Percentiles rank a stretch among this genome's conserved stretches.
phyloP scores from a whole-genome alignment of 2,888 invertebrate genomes.

The Nebria salina region DNA sequence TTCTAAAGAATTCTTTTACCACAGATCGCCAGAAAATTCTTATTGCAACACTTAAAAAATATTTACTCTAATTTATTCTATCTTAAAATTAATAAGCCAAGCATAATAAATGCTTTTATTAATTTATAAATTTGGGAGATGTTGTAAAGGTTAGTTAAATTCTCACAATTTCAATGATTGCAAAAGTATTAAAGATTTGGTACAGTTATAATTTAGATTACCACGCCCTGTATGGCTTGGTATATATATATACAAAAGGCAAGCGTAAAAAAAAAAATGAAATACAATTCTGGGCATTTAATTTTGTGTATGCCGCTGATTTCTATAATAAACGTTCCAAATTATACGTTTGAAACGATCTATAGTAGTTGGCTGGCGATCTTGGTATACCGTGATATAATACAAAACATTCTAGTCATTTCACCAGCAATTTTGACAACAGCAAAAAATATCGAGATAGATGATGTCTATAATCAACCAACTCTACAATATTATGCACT shows the following conservation, averaged over 20 bases:
- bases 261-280: conserved; percentile 9
- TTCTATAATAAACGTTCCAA: conserved; percentile 47
- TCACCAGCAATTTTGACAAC: conserved; percentile 26
- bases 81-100: no score
- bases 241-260: conserved; percentile 6
- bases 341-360: conserved; percentile 41
- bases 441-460: conserved; percentile 3
- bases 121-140: no score
- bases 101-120: no score
- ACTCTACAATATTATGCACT: not conserved
- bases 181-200: not conserved
- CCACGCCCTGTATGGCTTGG: not conserved
- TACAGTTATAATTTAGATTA: not conserved
- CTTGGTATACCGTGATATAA: conserved; percentile 33
- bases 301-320: conserved; percentile 41
- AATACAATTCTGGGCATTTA: conserved; percentile 41
- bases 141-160: not conserved
- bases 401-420: conserved; percentile 25
- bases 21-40: not conserved
- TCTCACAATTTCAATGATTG: not conserved
- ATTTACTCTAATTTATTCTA: no score
- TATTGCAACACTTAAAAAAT: not conserved
- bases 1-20: no score
- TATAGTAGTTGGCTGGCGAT: conserved; percentile 36
- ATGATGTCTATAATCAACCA: conserved; percentile 14